Conservation (phyloP, 2,113 vertebrate species). For the Artemisiospiza belli region DNA sequence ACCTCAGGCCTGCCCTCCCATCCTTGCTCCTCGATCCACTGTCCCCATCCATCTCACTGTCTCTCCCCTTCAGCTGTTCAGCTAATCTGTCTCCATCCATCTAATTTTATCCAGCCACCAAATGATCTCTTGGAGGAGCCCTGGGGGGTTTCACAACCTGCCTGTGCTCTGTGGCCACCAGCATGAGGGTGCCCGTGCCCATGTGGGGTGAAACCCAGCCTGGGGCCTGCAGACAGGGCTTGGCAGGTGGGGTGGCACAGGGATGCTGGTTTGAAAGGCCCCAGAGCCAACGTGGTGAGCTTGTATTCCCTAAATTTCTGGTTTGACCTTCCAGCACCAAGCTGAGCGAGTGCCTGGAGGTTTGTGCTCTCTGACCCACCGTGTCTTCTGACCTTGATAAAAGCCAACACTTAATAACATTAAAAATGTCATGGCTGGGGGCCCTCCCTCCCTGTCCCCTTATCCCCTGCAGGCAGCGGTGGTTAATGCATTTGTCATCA, state of each 20-base stretch:
- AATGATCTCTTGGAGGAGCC: constrained; percentile 42
- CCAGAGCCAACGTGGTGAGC: accelerated
- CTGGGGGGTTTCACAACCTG: not conserved
- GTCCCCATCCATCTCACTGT: not conserved
- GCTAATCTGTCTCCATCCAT: constrained; percentile 58
- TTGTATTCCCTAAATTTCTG: not conserved
- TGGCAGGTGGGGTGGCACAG: accelerated
- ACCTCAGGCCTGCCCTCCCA: not conserved
- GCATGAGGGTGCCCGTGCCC: not conserved
- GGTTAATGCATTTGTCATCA: constrained; percentile 46
- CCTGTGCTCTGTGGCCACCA: not conserved
- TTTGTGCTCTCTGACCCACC: not conserved
- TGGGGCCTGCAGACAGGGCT: not conserved
- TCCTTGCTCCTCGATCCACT: not conserved
- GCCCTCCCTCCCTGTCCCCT: not conserved
- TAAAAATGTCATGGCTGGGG: constrained; percentile 22
- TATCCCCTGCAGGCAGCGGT: not conserved
- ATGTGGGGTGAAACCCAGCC: accelerated
- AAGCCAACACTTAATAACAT: constrained; percentile 61
- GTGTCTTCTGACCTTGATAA: constrained; percentile 59
- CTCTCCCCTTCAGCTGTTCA: constrained; percentile 50
- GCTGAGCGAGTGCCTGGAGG: not conserved
- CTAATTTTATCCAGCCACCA: constrained; percentile 52
- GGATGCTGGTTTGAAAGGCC: not conserved
- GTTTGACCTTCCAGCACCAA: not conserved